Conservation (phyloP, 1,140 invertebrate species). For the Sesamia nonagrioides region DNA sequence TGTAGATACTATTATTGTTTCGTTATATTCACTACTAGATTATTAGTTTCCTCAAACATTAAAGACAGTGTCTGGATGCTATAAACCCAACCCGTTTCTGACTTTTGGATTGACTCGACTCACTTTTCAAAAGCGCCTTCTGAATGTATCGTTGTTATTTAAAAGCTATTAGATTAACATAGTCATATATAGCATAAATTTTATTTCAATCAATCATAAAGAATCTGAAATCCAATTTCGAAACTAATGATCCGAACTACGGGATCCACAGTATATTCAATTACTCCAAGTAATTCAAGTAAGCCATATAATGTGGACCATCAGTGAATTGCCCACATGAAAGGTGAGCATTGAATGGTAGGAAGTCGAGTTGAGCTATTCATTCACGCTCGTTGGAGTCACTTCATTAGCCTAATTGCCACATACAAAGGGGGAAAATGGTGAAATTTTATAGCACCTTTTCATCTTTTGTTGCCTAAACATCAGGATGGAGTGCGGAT, state of each 20-base stretch:
- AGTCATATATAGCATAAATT: no score
- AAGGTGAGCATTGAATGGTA: slow-evolving; percentile 80
- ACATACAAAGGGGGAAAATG: slow-evolving; percentile 79
- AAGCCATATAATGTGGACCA: slow-evolving; percentile 66
- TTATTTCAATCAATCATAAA: no score
- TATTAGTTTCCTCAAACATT: not conserved
- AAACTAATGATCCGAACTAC: slow-evolving; percentile 9
- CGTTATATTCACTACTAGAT: not conserved
- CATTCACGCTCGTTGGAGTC: slow-evolving; percentile 72
- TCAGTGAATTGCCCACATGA: slow-evolving; percentile 84
- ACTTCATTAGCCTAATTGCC: slow-evolving; percentile 86
- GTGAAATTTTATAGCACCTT: slow-evolving; percentile 83
- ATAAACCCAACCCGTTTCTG: no score
- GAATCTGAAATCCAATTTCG: slow-evolving; percentile 1
- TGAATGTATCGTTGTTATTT: no score
- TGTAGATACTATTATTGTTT: not conserved
- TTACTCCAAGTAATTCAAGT: slow-evolving; percentile 67
- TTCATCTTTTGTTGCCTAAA: slow-evolving; percentile 83
- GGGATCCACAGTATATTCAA: slow-evolving; percentile 43
- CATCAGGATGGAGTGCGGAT: slow-evolving; percentile 63
- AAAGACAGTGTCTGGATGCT: no score
- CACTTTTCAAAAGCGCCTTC: no score
- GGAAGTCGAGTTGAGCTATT: slow-evolving; percentile 75
- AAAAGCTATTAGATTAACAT: no score
- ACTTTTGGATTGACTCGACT: no score